A percentile compares a stretch with the other conserved stretches of the same genome.
Evolutionary conservation across 2,113 vertebrate species (phyloP).

Genomic region (Psilopsiagon aymara): DNA sequence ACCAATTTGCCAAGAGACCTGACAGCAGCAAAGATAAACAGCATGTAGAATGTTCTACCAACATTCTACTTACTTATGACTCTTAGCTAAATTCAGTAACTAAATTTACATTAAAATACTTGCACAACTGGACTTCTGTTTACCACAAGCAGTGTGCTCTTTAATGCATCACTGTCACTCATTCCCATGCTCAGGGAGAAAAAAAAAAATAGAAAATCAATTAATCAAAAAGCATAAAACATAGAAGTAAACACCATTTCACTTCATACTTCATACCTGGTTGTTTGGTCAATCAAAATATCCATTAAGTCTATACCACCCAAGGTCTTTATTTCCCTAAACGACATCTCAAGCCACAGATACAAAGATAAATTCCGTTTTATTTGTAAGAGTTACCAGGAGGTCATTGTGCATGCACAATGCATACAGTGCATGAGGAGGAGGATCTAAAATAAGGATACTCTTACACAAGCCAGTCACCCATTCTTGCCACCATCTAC

Average conservation of each 20-base stretch:
- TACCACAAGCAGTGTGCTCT: not conserved
- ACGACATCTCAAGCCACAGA: not conserved
- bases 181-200: not conserved
- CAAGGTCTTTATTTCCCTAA: not conserved
- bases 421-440: not conserved
- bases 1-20: not conserved
- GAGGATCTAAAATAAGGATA: slow-evolving; percentile 1
- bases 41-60: not conserved
- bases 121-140: not conserved
- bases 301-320: not conserved
- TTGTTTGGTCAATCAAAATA: not conserved
- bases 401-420: not conserved
- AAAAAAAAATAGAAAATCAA: not conserved
- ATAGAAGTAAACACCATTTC: not conserved
- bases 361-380: not conserved
- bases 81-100: not conserved
- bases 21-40: not conserved
- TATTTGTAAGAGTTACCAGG: not conserved
- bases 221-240: not conserved
- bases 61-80: not conserved
- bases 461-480: not conserved
- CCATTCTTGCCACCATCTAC: not conserved
- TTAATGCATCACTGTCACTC: not conserved
- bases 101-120: not conserved
- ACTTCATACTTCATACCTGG: not conserved